Evolutionary conservation across 1,140 invertebrate species (phyloP).

Genomic region (Antheraea pernyi): DNA sequence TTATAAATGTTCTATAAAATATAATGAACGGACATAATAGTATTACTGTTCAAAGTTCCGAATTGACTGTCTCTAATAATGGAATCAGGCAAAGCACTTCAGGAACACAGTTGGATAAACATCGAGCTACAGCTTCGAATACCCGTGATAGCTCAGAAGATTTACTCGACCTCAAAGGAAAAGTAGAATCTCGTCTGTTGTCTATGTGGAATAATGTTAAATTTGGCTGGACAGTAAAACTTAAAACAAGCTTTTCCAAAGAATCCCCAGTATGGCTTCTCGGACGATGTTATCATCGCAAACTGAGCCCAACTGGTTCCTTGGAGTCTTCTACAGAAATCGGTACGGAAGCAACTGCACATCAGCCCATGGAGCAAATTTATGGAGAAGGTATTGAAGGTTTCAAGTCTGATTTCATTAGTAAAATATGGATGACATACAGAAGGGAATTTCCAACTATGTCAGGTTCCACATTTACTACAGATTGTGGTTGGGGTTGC

Average conservation of each 20-base stretch:
- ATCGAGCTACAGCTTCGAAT: slow-evolving; percentile 39
- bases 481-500: slow-evolving; percentile 93
- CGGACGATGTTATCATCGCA: slow-evolving; percentile 90
- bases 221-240: slow-evolving; percentile 91
- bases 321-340: slow-evolving; percentile 84
- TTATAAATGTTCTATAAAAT: slow-evolving; percentile 10
- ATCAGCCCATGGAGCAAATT: slow-evolving; percentile 79
- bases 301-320: slow-evolving; percentile 82
- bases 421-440: slow-evolving; percentile 91
- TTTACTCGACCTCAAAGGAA: slow-evolving; percentile 82
- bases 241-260: slow-evolving; percentile 91
- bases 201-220: slow-evolving; percentile 95
- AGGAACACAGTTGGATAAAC: slow-evolving; percentile 38
- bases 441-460: slow-evolving; percentile 89
- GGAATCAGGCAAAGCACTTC: slow-evolving; percentile 34
- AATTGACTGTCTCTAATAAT: slow-evolving; percentile 35
- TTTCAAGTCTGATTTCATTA: slow-evolving; percentile 89
- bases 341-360: slow-evolving; percentile 79
- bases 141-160: slow-evolving; percentile 69
- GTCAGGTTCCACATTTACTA: slow-evolving; percentile 87
- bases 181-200: slow-evolving; percentile 89
- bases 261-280: slow-evolving; percentile 92
- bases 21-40: slow-evolving; percentile 56
- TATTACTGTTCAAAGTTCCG: slow-evolving; percentile 36
- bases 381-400: slow-evolving; percentile 86